These are phyloP conservation scores for Maccullochella peelii DNA, from an alignment of 2,113 vertebrate genomes.

Conservation along the genomic window DNA sequence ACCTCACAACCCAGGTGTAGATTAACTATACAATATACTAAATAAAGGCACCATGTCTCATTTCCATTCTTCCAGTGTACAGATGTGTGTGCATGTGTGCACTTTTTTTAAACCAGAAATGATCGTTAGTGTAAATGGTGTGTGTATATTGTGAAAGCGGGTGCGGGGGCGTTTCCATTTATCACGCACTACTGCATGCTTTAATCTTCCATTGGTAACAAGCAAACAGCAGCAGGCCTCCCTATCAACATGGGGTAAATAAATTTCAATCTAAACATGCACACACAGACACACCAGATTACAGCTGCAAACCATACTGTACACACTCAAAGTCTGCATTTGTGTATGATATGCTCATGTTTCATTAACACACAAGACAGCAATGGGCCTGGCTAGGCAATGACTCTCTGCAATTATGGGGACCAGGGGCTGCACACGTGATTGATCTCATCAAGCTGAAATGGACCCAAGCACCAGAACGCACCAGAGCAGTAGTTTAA, in stretches of 20 bases:
- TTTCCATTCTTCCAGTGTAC: conserved; percentile 11
- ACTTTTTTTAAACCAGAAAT: neutral
- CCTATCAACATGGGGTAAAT: conserved; percentile 43
- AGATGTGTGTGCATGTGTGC: neutral
- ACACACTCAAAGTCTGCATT: conserved; percentile 12
- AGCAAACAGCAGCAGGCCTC: conserved; percentile 52
- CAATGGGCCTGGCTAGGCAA: conserved; percentile 10
- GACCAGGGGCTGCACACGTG: conserved; percentile 6
- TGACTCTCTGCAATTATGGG: conserved; percentile 24
- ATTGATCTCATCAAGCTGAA: conserved; percentile 29
- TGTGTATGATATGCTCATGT: conserved; percentile 19
- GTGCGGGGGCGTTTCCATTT: conserved; percentile 26
- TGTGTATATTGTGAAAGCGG: neutral
- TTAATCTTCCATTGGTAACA: conserved; percentile 49
- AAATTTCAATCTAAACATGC: conserved; percentile 30
- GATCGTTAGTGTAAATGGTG: neutral
- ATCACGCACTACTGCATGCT: conserved; percentile 35
- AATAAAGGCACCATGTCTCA: neutral
- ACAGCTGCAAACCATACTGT: conserved; percentile 21
- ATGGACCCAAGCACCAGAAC: conserved; percentile 1
- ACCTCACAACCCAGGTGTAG: neutral
- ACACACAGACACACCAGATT: conserved; percentile 15
- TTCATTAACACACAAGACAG: neutral
- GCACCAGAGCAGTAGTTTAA: neutral
- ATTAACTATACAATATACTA: neutral